Base-by-base conservation (phyloP, 2,113 vertebrate genomes). In the Psephotus haematonotus region DNA sequence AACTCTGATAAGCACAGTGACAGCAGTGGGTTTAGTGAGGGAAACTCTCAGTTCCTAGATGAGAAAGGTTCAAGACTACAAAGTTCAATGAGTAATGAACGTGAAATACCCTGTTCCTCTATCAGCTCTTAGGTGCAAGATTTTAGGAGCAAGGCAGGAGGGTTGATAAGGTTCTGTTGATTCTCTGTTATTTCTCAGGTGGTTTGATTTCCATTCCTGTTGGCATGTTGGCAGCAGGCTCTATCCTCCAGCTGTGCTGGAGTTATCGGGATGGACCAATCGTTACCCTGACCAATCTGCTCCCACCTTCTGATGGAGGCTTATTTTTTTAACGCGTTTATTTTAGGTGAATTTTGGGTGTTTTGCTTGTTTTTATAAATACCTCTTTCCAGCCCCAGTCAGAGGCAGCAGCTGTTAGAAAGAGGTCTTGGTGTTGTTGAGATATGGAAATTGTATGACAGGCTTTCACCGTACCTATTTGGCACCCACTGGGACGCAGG, bases 401-500 rank as follows among this genome's bases (percentile, higher is more conserved):
- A 80, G 75, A 89, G 37, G 49, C 63, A 83, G 68, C 82, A 93
- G 91, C 70, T 92, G 84, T 24, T 24, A 70, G 44, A 19, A 70
- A 72, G 55, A 92, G 75, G 68, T 88, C 49, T 89, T 31, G 53
- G 63, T 78, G 59, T 5, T 91, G 75, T 17, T 83, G 68, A 88
- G 72, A 84, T 90, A 81, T 43, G 65, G 65, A 92, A 94, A 95
- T 74, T 17, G n/a, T 43, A 2, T 82, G 75, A 41, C 33, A 82
- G 68, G 85, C 50, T 94, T 74, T 92, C 85, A 63, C 68, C 4
- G 0, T 74, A 35, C 53, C 71, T 68, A 16, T 80, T 86, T 92
- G 77, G 78, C 84, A 92, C 87, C 89, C 84, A 62, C 77, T 78
- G 93, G 79, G 88, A 81, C 74, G 85, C 85, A 93, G 92, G 64